Evolutionary conservation across 1,140 invertebrate genomes (phyloP).

Genomic region (Caenorhabditis brenneri): DNA sequence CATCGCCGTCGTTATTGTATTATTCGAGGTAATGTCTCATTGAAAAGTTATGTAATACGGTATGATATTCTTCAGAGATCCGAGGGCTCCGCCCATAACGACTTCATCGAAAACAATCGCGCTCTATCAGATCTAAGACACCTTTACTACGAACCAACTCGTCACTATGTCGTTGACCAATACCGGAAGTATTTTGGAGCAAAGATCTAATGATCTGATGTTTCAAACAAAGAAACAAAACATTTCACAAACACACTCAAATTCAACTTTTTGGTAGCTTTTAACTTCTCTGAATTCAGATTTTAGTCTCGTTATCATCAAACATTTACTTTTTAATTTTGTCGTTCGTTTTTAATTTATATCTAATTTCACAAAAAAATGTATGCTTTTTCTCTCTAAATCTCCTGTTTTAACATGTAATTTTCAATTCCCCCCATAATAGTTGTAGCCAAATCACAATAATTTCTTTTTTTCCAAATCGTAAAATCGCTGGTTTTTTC

Average conservation of each 20-base stretch:
- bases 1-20: slow-evolving; percentile 43
- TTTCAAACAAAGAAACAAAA: background rate
- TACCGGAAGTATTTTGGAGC: slow-evolving; percentile 27
- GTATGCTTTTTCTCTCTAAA: background rate
- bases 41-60: too few species aligned
- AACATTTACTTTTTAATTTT: background rate
- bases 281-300: background rate
- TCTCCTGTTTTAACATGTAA: background rate
- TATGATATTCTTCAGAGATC: slow-evolving; percentile 4
- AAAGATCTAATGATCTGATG: background rate
- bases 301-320: background rate
- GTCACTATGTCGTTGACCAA: slow-evolving; percentile 49
- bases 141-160: slow-evolving; percentile 47
- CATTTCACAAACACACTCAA: background rate
- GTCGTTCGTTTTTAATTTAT: background rate
- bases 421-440: background rate
- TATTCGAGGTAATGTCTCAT: slow-evolving; percentile 52
- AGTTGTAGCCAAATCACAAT: background rate
- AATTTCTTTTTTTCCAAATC: background rate
- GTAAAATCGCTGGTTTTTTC: background rate
- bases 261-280: background rate
- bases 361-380: slow-evolving; percentile 28
- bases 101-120: slow-evolving; percentile 42
- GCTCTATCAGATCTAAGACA: slow-evolving; percentile 38
- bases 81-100: slow-evolving; percentile 29